phyloP scores from a whole-genome alignment of 1,140 invertebrate genomes.

The Drosophila equinoxialis region DNA sequence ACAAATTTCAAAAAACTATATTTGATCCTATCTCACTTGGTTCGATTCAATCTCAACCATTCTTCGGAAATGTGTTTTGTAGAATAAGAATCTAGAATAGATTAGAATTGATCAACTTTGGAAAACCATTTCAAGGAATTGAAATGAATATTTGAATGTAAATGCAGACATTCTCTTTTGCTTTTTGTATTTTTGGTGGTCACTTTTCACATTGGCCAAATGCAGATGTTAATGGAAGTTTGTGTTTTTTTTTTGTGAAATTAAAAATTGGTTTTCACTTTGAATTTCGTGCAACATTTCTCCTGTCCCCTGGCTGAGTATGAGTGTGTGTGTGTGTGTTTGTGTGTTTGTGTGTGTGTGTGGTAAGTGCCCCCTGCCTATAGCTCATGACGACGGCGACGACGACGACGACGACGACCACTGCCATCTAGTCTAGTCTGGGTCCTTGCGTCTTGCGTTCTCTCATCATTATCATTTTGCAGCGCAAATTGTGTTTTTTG shows the following conservation, averaged over 20 bases:
- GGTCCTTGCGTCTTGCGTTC: constrained; percentile 34
- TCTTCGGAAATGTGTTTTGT: too few species aligned
- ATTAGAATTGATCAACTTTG: too few species aligned
- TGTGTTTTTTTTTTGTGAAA: constrained; percentile 32
- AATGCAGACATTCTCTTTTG: too few species aligned
- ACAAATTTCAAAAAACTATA: too few species aligned
- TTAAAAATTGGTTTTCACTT: constrained; percentile 56
- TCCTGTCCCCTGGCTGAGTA: constrained; percentile 10
- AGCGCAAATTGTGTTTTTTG: constrained; percentile 47
- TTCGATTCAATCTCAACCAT: too few species aligned
- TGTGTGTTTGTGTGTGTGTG: neutral
- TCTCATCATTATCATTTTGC: constrained; percentile 34
- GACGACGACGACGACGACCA: constrained; percentile 2
- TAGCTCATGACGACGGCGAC: constrained; percentile 28
- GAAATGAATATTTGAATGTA: too few species aligned
- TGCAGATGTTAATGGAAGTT: constrained; percentile 37
- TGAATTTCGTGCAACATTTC: constrained; percentile 52
- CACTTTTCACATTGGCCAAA: too few species aligned
- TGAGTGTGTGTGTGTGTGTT: neutral
- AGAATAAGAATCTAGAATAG: too few species aligned
- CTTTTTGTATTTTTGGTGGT: too few species aligned
- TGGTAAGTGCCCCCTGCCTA: neutral
- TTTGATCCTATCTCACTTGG: too few species aligned
- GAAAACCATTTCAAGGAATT: too few species aligned
- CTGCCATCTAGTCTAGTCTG: constrained; percentile 30